Evolutionary conservation across 2,797 vertebrate species (phyloP), one percentile per base, ranked within the genome.

Genomic region (Coranthus polyacanthus): DNA sequence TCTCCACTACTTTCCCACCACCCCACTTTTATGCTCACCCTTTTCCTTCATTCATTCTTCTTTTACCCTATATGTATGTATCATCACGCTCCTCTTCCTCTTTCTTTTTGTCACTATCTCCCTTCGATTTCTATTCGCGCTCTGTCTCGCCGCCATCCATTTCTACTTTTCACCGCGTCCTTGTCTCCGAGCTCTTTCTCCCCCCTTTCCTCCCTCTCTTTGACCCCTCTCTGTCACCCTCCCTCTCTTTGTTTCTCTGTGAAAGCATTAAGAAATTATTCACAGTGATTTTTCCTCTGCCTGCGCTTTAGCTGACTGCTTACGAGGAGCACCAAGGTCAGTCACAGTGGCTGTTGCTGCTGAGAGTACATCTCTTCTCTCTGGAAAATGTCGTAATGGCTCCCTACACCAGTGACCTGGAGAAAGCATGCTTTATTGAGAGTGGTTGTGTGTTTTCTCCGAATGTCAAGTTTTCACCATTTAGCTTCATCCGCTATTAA

Each of bases 261-360:
- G 61, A 74, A 74, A 70, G 75, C 81, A 73, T 85, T 76, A 81
- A 68, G 50, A 76, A 87, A 83, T 90, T 84, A 88, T 90, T 88
- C 84, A 81, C 66, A 75, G 78, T 81, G 61, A 72, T 75, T 83
- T 60, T 83, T 75, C 51, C 59, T 24, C 62, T 72, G 50, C 17
- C 41, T 59, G 29, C 21, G 32, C 42, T 60, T 49, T 56, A 15
- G 63, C 52, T 59, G 82, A 62, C 63, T 77, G 59, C 55, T 74
- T 1, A 74, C 61, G 77, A 66, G 62, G 55, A 78, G 59, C 58
- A 64, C 42, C 36, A 29, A 63, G 82, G 75, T 88, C 79, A 84
- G 70, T 24, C 62, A 12, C 20, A 38, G 64, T 39, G 52, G 72
- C 12, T 21, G 41, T 1, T 12, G 12, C 61, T 69, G 49, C 81